Conservation (phyloP, 1,140 invertebrate genomes). For the Zophobas atratus region DNA sequence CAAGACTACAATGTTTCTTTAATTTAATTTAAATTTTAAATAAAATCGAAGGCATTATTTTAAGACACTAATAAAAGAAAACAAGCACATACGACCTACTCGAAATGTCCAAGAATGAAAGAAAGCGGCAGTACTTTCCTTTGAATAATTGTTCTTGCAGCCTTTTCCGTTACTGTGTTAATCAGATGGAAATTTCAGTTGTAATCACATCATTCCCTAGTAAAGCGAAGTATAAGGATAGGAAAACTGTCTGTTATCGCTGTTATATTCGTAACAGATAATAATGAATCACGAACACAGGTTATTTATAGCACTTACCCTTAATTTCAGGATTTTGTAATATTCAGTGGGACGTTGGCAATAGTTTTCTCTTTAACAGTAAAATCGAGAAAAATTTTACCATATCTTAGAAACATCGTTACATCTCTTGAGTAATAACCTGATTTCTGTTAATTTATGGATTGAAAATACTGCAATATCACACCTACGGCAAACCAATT, state of each 20-base stretch:
- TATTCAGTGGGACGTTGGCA: conserved; percentile 18
- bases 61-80: no score
- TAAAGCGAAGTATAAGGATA: conserved; percentile 14
- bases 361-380: neutral
- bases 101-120: no score
- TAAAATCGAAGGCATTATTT: no score
- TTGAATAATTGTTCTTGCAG: no score
- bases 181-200: conserved; percentile 6
- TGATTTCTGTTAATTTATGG: conserved; percentile 24
- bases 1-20: neutral
- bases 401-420: neutral
- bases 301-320: conserved; percentile 24
- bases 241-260: conserved; percentile 21
- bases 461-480: conserved; percentile 4
- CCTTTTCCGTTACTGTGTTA: neutral
- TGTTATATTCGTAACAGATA: neutral
- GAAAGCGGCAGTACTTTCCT: no score
- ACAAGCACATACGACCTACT: no score
- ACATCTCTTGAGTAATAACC: conserved; percentile 17
- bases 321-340: conserved; percentile 26
- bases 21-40: no score
- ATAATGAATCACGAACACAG: conserved; percentile 31
- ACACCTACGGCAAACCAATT: conserved; percentile 20
- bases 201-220: conserved; percentile 13
- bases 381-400: conserved; percentile 2